These are phyloP conservation scores for Sphyrna mokarran DNA, from an alignment of 2,113 vertebrate genomes.

Conservation along the genomic window DNA sequence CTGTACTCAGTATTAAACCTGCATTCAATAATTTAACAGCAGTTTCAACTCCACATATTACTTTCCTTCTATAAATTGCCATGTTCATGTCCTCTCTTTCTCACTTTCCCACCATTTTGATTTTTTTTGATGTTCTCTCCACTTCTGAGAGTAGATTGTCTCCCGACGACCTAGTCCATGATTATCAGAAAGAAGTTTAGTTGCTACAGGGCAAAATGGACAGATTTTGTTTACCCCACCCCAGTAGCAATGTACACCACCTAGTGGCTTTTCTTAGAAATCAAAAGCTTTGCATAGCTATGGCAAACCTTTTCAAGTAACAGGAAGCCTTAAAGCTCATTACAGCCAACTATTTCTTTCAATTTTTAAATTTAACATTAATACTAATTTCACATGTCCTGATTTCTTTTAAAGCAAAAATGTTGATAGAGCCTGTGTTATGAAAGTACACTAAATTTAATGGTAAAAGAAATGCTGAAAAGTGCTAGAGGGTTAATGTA, in stretches of 20 bases:
- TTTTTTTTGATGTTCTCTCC: not conserved
- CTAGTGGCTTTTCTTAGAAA: slow-evolving; percentile 12
- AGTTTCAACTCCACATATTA: not conserved
- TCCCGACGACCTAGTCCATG: not conserved
- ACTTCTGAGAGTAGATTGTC: not conserved
- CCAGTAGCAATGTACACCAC: not conserved
- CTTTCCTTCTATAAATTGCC: not conserved
- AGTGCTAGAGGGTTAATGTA: not conserved
- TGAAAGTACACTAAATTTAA: not conserved
- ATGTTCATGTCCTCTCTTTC: not conserved
- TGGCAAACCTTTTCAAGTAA: not conserved
- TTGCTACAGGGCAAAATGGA: not conserved
- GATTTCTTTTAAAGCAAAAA: not conserved
- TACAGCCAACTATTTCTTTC: not conserved
- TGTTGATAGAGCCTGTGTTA: not conserved
- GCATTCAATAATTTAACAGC: not conserved
- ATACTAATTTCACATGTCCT: not conserved
- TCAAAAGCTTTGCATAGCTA: not conserved
- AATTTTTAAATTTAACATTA: not conserved
- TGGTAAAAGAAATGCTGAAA: not conserved
- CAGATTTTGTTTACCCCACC: not conserved
- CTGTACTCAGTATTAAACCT: not conserved
- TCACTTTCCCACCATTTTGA: not conserved
- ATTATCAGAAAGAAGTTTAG: not conserved
- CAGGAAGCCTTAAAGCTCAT: not conserved